These are phyloP conservation scores for Chrysocyon brachyurus DNA, from an alignment of 2,797 vertebrate genomes.

Conservation along the genomic window DNA sequence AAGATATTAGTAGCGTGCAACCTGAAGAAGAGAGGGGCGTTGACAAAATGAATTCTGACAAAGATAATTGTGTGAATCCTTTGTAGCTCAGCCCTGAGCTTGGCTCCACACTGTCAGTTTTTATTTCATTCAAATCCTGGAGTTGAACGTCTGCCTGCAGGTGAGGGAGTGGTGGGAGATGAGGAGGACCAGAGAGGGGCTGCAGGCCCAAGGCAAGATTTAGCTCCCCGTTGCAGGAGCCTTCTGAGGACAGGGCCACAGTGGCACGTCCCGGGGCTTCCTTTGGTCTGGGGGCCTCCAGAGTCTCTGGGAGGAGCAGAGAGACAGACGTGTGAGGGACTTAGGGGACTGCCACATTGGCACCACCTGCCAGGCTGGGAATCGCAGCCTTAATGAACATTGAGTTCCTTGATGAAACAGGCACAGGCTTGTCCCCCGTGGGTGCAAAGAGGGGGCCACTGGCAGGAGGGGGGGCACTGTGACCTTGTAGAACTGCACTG, in stretches of 20 bases:
- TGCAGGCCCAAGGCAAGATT: neutral
- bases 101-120: constrained; percentile 86
- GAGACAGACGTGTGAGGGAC: neutral
- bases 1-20: constrained; percentile 59
- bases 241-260: rapidly evolving
- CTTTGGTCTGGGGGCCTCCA: neutral
- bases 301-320: neutral
- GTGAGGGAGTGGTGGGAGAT: neutral
- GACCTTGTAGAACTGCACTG: constrained; percentile 18
- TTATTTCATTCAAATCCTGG: constrained; percentile 83
- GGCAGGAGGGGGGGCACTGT: neutral
- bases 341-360: neutral
- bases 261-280: rapidly evolving
- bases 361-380: neutral
- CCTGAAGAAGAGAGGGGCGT: constrained; percentile 59
- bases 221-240: rapidly evolving
- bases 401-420: constrained; percentile 77
- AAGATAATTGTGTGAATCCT: constrained; percentile 86
- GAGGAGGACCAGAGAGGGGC: neutral
- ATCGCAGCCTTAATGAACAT: constrained; percentile 60
- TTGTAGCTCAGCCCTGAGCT: constrained; percentile 70
- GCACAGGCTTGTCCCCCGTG: neutral
- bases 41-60: constrained; percentile 89
- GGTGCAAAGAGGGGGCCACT: neutral
- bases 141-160: neutral